Percentiles rank a stretch among this genome's conserved stretches.
Conservation (phyloP, 2,888 invertebrate species). For the Barypeithes pellucidus region DNA sequence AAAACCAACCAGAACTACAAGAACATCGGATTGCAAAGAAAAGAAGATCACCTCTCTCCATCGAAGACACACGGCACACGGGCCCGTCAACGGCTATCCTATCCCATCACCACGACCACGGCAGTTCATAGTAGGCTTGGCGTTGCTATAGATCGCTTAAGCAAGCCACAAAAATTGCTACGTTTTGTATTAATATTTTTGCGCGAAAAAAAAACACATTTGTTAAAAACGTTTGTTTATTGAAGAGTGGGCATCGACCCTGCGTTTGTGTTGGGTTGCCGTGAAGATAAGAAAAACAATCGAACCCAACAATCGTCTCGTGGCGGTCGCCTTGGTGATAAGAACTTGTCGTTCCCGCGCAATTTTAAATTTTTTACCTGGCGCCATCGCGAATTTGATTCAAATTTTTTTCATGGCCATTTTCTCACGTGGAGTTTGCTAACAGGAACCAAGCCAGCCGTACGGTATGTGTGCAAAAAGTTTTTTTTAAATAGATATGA, state of each 20-base stretch:
- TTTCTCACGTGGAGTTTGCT: constrained; percentile 13
- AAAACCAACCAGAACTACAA: constrained; percentile 5
- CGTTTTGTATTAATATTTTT: constrained; percentile 1
- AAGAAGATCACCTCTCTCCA: constrained; percentile 17
- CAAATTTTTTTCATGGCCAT: constrained; percentile 20
- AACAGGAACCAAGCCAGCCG: constrained; percentile 14
- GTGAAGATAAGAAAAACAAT: constrained; percentile 17
- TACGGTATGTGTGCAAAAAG: constrained; percentile 27
- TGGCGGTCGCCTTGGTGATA: constrained; percentile 19
- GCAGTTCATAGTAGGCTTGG: constrained; percentile 19
- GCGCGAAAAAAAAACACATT: constrained; percentile 5
- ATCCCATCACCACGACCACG: background rate
- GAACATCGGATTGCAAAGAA: constrained; percentile 12
- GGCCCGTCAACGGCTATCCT: constrained; percentile 4
- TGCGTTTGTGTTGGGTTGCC: constrained; percentile 18
- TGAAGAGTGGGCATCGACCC: constrained; percentile 10
- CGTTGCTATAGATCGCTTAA: constrained; percentile 4
- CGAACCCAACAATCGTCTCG: constrained; percentile 12
- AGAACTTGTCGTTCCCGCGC: constrained; percentile 19
- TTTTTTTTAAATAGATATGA: constrained; percentile 22
- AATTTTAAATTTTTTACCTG: constrained; percentile 30
- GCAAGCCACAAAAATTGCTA: background rate
- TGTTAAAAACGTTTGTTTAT: background rate
- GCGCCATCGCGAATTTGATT: constrained; percentile 24
- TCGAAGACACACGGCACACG: constrained; percentile 13